These are phyloP conservation scores for Varroa destructor DNA, from an alignment of 1,140 invertebrate genomes.

Conservation along the genomic window DNA sequence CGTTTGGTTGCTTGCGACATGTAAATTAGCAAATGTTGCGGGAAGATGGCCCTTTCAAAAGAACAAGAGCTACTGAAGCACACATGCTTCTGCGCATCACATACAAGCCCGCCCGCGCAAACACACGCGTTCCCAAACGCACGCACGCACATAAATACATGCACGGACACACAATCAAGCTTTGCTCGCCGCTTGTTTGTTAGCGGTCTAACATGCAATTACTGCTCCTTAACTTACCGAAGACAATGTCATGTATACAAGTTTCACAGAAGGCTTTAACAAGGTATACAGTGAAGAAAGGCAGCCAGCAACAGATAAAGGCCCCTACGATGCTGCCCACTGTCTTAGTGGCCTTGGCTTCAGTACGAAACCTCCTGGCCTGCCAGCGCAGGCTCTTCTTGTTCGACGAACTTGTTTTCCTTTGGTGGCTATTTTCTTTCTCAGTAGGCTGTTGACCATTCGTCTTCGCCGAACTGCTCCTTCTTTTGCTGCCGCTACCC, in stretches of 20 bases:
- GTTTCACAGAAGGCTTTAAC: conserved; percentile 61
- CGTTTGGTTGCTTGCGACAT: too few species aligned
- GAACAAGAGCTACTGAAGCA: too few species aligned
- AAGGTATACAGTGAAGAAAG: conserved; percentile 86
- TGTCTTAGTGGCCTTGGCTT: conserved; percentile 85
- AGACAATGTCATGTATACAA: conserved; percentile 63
- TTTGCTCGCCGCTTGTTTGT: too few species aligned
- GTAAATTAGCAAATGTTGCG: too few species aligned
- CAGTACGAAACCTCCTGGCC: conserved; percentile 70
- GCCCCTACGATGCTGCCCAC: conserved; percentile 82
- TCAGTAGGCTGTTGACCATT: not conserved
- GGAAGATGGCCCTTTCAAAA: too few species aligned
- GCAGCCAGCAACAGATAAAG: conserved; percentile 82
- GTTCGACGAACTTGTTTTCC: conserved; percentile 27
- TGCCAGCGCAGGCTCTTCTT: conserved; percentile 49
- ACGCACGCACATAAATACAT: too few species aligned
- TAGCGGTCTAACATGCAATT: too few species aligned
- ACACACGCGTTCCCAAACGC: too few species aligned
- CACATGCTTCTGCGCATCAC: too few species aligned
- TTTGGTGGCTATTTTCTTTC: conserved; percentile 47
- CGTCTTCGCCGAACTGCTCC: conserved; percentile 28
- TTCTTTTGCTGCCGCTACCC: conserved; percentile 28
- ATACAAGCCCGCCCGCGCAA: too few species aligned
- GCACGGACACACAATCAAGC: too few species aligned
- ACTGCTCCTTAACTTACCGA: conserved; percentile 43